Evolutionary conservation across 2,888 invertebrate species (phyloP).

Genomic region (Drosophila koepferae): DNA sequence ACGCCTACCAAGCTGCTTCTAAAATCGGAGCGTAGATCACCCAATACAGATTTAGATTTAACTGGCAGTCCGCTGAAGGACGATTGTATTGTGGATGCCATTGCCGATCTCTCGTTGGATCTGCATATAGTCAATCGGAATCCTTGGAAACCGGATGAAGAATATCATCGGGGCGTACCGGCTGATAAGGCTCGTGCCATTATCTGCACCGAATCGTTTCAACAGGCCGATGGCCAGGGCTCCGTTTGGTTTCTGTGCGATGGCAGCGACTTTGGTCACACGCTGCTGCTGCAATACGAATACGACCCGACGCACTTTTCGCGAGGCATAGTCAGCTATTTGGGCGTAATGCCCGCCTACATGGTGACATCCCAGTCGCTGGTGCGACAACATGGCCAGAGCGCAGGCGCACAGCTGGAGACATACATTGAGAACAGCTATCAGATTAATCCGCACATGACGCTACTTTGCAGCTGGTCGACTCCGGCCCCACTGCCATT

Average conservation of each 20-base stretch:
- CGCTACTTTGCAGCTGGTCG: conserved; percentile 78
- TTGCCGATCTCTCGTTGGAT: conserved; percentile 79
- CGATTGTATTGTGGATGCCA: conserved; percentile 80
- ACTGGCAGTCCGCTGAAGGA: conserved; percentile 85
- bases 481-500: conserved; percentile 64
- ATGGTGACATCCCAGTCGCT: conserved; percentile 68
- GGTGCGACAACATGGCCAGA: conserved; percentile 70
- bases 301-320: conserved; percentile 64
- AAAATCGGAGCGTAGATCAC: conserved; percentile 32
- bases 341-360: conserved; percentile 70
- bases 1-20: conserved; percentile 42
- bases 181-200: conserved; percentile 75
- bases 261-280: conserved; percentile 86
- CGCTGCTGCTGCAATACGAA: conserved; percentile 78
- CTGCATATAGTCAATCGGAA: conserved; percentile 58
- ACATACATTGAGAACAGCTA: conserved; percentile 81
- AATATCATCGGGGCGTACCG: conserved; percentile 76
- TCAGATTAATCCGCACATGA: conserved; percentile 76
- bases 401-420: conserved; percentile 42
- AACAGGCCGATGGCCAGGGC: conserved; percentile 66
- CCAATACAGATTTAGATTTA: conserved; percentile 65
- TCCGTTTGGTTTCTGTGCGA: conserved; percentile 88
- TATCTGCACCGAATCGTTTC: conserved; percentile 72
- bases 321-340: conserved; percentile 80
- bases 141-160: conserved; percentile 82